Percentiles rank a stretch among this genome's conserved stretches.
phyloP scores from a whole-genome alignment of 1,140 invertebrate genomes.

The Centruroides vittatus region DNA sequence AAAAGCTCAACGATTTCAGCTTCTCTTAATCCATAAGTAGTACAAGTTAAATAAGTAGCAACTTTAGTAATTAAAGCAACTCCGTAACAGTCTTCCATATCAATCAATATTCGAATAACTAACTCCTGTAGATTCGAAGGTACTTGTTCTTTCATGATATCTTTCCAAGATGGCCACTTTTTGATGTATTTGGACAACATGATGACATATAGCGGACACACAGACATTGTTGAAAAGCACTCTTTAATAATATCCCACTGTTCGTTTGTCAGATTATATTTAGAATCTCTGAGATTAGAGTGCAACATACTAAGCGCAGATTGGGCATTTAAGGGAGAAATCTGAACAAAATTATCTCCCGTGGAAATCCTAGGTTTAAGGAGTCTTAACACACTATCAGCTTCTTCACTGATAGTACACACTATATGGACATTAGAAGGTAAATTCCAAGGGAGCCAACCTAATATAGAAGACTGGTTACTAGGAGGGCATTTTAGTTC shows the following conservation, averaged over 20 bases:
- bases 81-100: constrained; percentile 20
- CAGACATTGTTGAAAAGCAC: not conserved
- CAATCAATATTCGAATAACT: constrained; percentile 3
- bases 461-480: constrained; percentile 44
- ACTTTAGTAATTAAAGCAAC: constrained; percentile 16
- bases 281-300: constrained; percentile 13
- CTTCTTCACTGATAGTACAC: constrained; percentile 26
- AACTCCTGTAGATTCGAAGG: constrained; percentile 7
- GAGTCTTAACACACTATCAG: constrained; percentile 12
- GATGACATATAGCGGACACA: constrained; percentile 12
- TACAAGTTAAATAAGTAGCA: constrained; percentile 19
- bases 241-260: constrained; percentile 9
- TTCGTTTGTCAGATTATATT: constrained; percentile 4
- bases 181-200: constrained; percentile 8
- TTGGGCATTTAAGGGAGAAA: not conserved
- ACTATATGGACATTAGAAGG: constrained; percentile 61
- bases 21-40: constrained; percentile 23
- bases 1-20: constrained; percentile 22
- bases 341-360: constrained; percentile 9
- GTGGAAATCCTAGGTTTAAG: constrained; percentile 13
- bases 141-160: not conserved
- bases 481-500: constrained; percentile 61
- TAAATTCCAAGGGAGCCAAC: constrained; percentile 59
- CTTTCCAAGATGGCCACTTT: constrained; percentile 9
- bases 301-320: constrained; percentile 11